A percentile compares a stretch with the other conserved stretches of the same genome.
Conservation (phyloP, 2,113 vertebrate genomes). For the Dolichotis patagonum region DNA sequence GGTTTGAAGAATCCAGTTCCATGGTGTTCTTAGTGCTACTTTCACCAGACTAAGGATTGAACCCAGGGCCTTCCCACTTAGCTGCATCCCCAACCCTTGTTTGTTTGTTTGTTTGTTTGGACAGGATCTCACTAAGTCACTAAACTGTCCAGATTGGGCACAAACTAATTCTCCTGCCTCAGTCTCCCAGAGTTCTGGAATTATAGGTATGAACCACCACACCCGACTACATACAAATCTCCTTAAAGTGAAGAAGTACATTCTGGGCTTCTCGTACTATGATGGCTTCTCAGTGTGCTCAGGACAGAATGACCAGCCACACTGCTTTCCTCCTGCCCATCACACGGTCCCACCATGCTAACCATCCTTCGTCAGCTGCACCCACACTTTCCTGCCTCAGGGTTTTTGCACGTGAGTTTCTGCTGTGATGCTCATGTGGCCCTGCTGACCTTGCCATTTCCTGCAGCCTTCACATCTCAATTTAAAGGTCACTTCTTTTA, state of each 20-base stretch:
- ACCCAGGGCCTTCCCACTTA: not conserved
- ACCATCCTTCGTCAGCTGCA: not conserved
- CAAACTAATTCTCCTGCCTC: not conserved
- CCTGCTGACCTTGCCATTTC: not conserved
- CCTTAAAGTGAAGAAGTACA: not conserved
- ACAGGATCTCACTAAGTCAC: not conserved
- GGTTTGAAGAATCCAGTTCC: slow-evolving; percentile 39
- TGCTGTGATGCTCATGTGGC: fast-evolving
- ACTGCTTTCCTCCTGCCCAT: fast-evolving
- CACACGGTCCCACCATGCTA: fast-evolving
- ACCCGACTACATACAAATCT: not conserved
- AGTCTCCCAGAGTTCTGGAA: not conserved
- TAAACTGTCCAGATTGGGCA: not conserved
- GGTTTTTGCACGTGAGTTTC: fast-evolving
- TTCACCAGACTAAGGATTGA: not conserved
- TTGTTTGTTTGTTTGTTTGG: not conserved
- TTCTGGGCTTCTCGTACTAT: not conserved
- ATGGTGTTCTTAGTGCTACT: slow-evolving; percentile 9
- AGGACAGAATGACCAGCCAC: not conserved
- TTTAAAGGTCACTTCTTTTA: not conserved
- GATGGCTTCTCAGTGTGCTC: not conserved
- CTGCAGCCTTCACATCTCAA: not conserved
- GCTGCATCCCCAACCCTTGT: not conserved
- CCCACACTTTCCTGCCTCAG: not conserved
- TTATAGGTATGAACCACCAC: not conserved